Evolutionary conservation across 2,113 vertebrate genomes (phyloP), one percentile per base, ranked within the genome.

Genomic region (Bufo bufo): DNA sequence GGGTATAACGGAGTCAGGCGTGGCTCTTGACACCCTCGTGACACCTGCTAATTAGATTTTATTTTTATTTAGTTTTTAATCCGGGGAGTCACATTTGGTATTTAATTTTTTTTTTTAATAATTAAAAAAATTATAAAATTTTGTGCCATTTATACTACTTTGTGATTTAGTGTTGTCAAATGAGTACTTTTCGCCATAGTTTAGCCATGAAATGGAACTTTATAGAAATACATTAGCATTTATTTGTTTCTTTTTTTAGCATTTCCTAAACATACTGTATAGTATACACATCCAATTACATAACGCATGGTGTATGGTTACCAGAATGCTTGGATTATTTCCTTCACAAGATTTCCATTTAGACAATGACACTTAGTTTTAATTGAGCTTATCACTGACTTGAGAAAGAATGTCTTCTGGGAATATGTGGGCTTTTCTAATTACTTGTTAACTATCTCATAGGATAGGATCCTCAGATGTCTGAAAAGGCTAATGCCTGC

Each of bases 391-490:
- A 85, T 10, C 13, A 74, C 49, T 56, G 8, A 33, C 33, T 33
- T 33, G 33, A 33, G 33, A 33, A 74, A 45, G 72, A 58, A 33
- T 58, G 52, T 10, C n/a, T 3, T 6, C 11, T 4, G 69, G 14
- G 69, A 74, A 74, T 58, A 59, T 45, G 56, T 90, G 59, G 87
- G 87, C 61, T 89, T 20, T 54, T 20, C 20, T 90, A 89, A 87
- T 88, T 89, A 87, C 89, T 78, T 2, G 1, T 13, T 56, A 91
- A 90, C 43, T 56, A 59, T 79, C 86, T 63, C 4, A 79, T 43
- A 17, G 47, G n/a, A 33, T 43, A 86, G 87, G 74, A 90, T 43
- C 47, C 72, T 90, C 82, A 17, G 61, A 90, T 90, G 90, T 88
- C 91, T 65, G 85, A 17, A 14, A 88, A 77, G 89, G 84, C 72